phyloP scores from a whole-genome alignment of 2,113 vertebrate species.

The Panurus biarmicus region DNA sequence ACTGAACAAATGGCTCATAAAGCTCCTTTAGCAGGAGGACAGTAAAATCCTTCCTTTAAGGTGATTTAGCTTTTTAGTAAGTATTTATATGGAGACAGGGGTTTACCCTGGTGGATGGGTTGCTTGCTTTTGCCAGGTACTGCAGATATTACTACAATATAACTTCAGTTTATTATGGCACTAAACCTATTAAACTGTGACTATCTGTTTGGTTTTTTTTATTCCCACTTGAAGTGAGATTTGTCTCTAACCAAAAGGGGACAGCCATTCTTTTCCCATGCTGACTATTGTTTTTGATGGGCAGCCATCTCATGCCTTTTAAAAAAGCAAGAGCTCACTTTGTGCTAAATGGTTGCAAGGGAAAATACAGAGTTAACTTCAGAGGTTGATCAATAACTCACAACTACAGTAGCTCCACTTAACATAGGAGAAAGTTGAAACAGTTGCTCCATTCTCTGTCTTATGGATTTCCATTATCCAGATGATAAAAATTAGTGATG shows the following conservation, averaged over 20 bases:
- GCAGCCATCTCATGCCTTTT: neutral
- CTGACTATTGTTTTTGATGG: neutral
- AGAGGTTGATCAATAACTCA: neutral
- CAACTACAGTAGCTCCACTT: neutral
- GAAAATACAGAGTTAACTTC: neutral
- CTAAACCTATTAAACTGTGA: constrained; percentile 32
- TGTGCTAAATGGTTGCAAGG: neutral
- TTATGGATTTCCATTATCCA: neutral
- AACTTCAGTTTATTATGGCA: constrained; percentile 38
- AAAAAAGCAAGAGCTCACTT: neutral
- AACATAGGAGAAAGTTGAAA: neutral
- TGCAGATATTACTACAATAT: constrained; percentile 7
- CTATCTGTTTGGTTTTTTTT: neutral
- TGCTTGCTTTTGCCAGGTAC: constrained; percentile 25
- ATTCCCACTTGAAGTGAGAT: neutral
- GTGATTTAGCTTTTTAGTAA: constrained; percentile 23
- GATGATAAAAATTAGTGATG: neutral
- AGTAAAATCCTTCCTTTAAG: constrained; percentile 55
- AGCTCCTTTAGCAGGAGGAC: constrained; percentile 26
- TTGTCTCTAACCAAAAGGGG: neutral
- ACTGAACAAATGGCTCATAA: constrained; percentile 54
- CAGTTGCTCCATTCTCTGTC: neutral
- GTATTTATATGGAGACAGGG: constrained; percentile 37
- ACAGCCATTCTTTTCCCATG: neutral
- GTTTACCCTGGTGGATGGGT: neutral